phyloP scores from a whole-genome alignment of 2,113 vertebrate genomes.

The Paradoxurus hermaphroditus region DNA sequence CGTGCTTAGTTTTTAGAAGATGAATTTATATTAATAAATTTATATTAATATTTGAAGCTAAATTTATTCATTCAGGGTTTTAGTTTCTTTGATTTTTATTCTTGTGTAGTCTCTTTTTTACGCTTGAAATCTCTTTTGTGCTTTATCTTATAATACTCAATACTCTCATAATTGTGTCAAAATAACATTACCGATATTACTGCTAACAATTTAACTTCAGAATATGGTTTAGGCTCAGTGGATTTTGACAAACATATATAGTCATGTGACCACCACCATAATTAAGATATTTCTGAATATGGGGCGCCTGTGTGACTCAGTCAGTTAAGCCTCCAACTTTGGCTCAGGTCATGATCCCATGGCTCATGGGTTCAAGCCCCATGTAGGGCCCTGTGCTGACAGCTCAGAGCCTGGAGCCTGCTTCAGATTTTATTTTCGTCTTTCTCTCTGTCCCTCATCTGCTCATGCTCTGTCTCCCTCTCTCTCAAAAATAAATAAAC shows the following conservation, averaged over 20 bases:
- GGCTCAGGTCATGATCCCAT: too few species aligned
- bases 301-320: too few species aligned
- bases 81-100: neutral
- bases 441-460: too few species aligned
- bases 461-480: too few species aligned
- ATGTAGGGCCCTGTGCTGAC: too few species aligned
- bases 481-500: too few species aligned
- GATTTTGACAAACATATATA: neutral
- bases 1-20: neutral
- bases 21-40: neutral
- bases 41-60: neutral
- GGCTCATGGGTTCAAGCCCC: too few species aligned
- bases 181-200: neutral
- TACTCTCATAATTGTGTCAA: neutral
- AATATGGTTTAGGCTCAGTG: neutral
- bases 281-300: neutral
- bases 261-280: neutral
- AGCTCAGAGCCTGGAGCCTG: too few species aligned
- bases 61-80: neutral
- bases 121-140: neutral
- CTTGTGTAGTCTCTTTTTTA: neutral
- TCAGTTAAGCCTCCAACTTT: too few species aligned
- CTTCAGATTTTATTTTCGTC: too few species aligned
- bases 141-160: neutral
- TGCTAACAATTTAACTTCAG: neutral